Base-by-base conservation (phyloP, 2,888 invertebrate genomes). In the Taphrorychus bicolor region DNA sequence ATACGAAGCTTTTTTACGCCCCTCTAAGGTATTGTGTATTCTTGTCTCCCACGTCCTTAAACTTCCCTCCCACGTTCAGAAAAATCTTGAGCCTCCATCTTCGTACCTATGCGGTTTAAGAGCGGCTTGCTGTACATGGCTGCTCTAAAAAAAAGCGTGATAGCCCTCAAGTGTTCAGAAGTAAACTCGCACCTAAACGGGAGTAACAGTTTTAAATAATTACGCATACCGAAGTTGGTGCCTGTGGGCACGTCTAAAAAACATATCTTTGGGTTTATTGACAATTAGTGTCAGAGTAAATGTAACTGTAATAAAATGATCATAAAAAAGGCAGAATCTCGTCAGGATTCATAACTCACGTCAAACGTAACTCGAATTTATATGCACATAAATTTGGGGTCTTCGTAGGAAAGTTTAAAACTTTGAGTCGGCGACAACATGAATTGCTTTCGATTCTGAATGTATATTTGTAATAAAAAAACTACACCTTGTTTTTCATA, bases 341-440 rank as follows among this genome's bases (percentile, higher is more conserved):
- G 58, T 58, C 58, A 58, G 45, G 45, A 58, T 23, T 45, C 58
- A 48, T 45, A 58, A 42, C 42, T 58, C 48, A 58, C 42, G 58
- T 42, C 45, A 17, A 7, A 23, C 42, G 16, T 45, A 58, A 58
- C 14, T 14, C 22, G 45, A 23, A 58, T 58, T 58, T 58, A 45
- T 57, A 45, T 14, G 23, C 23, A 42, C 48, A 45, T 48, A 58
- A 42, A 45, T 22, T 58, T 53, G 32, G 7, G 32, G 32, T 32
- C 32, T 11, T 32, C 11, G 32, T 32, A 9, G 32, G 3, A 11
- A 11, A 32, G 32, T 9, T 32, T 32, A 9, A 1, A 32, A 32
- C 32, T 32, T 32, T 32, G 32, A 32, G 32, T 32, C 11, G 32
- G 9, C 32, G 32, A 32, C 32, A 32, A 32, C 32, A 32, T 32